These are phyloP conservation scores for Callimorpha dominula DNA, from an alignment of 2,888 invertebrate species.

Conservation along the genomic window DNA sequence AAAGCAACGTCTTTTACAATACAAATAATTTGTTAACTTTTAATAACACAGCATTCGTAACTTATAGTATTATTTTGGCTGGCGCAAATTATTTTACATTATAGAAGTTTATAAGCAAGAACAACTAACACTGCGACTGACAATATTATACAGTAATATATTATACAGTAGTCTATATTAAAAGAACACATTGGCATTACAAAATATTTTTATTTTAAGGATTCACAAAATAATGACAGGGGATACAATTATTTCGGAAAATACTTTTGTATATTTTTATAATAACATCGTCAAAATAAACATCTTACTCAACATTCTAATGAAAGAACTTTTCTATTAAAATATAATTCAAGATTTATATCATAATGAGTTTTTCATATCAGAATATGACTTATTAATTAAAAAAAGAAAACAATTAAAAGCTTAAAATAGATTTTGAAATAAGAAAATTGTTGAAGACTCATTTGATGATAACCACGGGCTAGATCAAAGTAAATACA, in stretches of 20 bases:
- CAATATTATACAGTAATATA: slow-evolving; percentile 12
- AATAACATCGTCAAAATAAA: slow-evolving; percentile 30
- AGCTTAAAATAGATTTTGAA: not conserved
- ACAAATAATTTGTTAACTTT: slow-evolving; percentile 54
- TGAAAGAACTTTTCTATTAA: slow-evolving; percentile 3
- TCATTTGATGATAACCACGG: not conserved
- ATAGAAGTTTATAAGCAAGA: slow-evolving; percentile 36
- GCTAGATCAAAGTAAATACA: not conserved
- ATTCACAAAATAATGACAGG: slow-evolving; percentile 30
- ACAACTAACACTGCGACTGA: slow-evolving; percentile 29
- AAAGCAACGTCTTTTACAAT: slow-evolving; percentile 60
- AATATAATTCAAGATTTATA: not conserved
- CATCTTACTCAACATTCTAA: slow-evolving; percentile 8
- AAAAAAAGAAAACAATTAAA: not conserved
- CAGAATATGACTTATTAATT: not conserved
- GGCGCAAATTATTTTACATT: slow-evolving; percentile 65
- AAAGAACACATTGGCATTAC: slow-evolving; percentile 29
- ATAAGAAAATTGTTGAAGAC: not conserved
- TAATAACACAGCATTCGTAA: slow-evolving; percentile 51
- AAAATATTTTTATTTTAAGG: slow-evolving; percentile 23
- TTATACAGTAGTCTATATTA: slow-evolving; percentile 23
- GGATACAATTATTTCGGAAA: slow-evolving; percentile 21
- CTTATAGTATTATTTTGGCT: slow-evolving; percentile 62
- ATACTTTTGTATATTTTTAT: slow-evolving; percentile 18
- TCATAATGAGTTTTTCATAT: not conserved